A percentile compares a stretch with the other conserved stretches of the same genome.
Evolutionary conservation across 2,797 vertebrate genomes (phyloP).

Genomic region (Alauda arvensis): DNA sequence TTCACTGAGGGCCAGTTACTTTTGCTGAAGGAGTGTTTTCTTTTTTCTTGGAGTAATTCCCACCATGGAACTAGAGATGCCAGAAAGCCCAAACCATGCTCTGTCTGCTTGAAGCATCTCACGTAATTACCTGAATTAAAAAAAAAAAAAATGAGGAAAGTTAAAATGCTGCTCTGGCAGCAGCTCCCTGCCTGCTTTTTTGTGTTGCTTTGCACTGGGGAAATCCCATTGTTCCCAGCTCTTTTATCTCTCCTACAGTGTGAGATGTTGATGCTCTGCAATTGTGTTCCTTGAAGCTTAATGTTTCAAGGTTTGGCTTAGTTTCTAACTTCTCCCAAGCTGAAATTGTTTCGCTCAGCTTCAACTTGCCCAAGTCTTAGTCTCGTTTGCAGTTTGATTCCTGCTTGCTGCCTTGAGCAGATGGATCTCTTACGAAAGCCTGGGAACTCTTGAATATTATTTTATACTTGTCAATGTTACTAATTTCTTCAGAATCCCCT

Average conservation of each 20-base stretch:
- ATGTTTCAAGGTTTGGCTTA: background rate
- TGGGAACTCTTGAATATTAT: background rate
- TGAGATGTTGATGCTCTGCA: background rate
- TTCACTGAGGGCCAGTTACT: background rate
- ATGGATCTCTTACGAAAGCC: slow-evolving; percentile 1
- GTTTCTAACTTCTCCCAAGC: background rate
- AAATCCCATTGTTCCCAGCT: background rate
- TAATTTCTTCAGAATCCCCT: background rate
- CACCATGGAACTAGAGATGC: background rate
- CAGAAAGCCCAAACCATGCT: background rate
- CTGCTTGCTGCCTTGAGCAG: background rate
- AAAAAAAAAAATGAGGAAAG: background rate
- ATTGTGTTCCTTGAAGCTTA: background rate
- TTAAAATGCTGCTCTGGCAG: background rate
- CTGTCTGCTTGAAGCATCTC: background rate
- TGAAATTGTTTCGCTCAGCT: background rate
- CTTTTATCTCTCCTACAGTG: background rate
- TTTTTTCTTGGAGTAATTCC: background rate
- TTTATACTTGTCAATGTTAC: background rate
- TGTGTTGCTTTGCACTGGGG: background rate
- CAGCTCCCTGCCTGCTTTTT: background rate
- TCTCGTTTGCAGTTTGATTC: background rate
- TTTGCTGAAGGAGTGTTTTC: background rate
- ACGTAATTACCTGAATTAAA: background rate
- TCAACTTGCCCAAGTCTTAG: background rate